Conservation (phyloP, 2,797 vertebrate species). For the Echeneis naucrates region DNA sequence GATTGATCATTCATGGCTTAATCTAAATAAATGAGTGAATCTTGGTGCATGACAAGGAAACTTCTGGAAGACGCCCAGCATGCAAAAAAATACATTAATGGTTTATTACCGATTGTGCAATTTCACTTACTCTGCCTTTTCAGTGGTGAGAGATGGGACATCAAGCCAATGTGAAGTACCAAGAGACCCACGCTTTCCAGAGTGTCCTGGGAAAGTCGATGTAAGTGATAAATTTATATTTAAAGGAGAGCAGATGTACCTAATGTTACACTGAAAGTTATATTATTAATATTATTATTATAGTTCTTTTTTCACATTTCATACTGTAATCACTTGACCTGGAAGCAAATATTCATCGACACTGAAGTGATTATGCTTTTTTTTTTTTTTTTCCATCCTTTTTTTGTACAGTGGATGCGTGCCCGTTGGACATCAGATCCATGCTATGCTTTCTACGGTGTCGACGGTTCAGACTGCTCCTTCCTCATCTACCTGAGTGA, state of each 20-base stretch:
- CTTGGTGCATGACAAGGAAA: not conserved
- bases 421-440: constrained; percentile 98
- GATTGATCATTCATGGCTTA: constrained; percentile 6
- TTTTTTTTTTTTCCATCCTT: not conserved
- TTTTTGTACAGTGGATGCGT: constrained; percentile 90
- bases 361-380: not conserved
- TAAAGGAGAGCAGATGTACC: not conserved
- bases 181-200: constrained; percentile 92
- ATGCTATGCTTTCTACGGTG: constrained; percentile 96
- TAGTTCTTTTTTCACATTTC: too few relatives aligned
- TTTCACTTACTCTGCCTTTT: constrained; percentile 29
- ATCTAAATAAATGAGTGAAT: constrained; percentile 27
- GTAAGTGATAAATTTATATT: constrained; percentile 79
- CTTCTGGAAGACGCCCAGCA: not conserved
- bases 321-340: not conserved
- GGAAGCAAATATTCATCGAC: not conserved
- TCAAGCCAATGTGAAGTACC: constrained; percentile 94
- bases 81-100: not conserved
- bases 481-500: constrained; percentile 97
- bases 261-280: not conserved
- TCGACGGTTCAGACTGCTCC: constrained; percentile 96
- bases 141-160: constrained; percentile 85
- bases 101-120: not conserved
- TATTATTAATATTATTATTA: too few relatives aligned
- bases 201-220: constrained; percentile 96